A percentile compares a stretch with the other conserved stretches of the same genome.
Conservation (phyloP, 2,888 invertebrate species). For the Agonopterix alstromeriana region DNA sequence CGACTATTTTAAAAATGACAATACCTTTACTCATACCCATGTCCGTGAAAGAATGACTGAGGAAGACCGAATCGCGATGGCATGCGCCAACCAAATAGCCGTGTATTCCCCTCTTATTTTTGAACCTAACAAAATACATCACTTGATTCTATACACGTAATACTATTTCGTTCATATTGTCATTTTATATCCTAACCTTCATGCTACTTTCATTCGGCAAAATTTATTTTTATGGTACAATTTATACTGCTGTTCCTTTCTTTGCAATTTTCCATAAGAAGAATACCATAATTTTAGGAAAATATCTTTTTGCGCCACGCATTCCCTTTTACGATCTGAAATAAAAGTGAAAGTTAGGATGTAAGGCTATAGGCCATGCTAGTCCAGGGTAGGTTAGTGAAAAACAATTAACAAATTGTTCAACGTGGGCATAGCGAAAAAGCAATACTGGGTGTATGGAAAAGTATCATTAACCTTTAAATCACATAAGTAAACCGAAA, state of each 20-base stretch:
- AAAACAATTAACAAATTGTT: too few species aligned
- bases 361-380: too few species aligned
- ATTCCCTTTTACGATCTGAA: not conserved
- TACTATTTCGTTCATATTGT: constrained; percentile 47
- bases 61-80: too few species aligned
- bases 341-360: not conserved
- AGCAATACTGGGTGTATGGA: too few species aligned
- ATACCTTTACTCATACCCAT: too few species aligned
- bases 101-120: constrained; percentile 26
- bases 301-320: not conserved
- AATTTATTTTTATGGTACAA: constrained; percentile 29
- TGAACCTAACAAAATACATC: constrained; percentile 46
- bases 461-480: too few species aligned
- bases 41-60: too few species aligned
- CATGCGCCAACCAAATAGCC: not conserved
- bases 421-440: too few species aligned
- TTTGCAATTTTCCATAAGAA: not conserved
- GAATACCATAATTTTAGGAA: not conserved
- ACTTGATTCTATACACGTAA: constrained; percentile 51
- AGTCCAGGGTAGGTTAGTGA: too few species aligned
- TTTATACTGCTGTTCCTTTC: constrained; percentile 10
- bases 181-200: constrained; percentile 35
- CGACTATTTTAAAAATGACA: too few species aligned
- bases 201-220: constrained; percentile 23
- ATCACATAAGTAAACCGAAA: too few species aligned